Percentiles rank a stretch among this genome's conserved stretches.
phyloP scores from a whole-genome alignment of 2,797 vertebrate species.

The Sebastes elongatus region DNA sequence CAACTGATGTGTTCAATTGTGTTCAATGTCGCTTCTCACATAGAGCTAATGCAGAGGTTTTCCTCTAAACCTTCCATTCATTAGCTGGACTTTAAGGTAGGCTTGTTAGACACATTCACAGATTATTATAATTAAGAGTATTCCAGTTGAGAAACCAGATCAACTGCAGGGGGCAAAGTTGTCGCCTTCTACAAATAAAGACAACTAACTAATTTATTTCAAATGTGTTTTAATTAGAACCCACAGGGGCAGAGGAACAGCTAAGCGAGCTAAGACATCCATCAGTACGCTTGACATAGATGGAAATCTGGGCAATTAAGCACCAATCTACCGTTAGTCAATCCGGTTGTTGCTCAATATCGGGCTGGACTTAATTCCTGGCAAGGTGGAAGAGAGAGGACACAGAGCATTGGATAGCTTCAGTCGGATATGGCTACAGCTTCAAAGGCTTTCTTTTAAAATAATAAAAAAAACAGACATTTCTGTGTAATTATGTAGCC shows the following conservation, averaged over 20 bases:
- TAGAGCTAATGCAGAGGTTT: not conserved
- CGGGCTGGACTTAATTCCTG: not conserved
- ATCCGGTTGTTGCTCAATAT: constrained; percentile 23
- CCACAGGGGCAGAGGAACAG: constrained; percentile 27
- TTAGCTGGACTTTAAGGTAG: not conserved
- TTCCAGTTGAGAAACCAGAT: not conserved
- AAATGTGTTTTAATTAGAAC: constrained; percentile 46
- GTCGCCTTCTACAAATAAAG: not conserved
- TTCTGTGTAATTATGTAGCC: not conserved
- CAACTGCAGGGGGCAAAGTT: constrained; percentile 6
- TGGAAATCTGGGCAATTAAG: constrained; percentile 51
- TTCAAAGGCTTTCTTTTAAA: not conserved
- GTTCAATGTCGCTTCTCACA: not conserved
- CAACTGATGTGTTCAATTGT: not conserved
- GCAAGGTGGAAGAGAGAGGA: not conserved
- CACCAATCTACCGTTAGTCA: constrained; percentile 9
- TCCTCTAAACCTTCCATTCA: not conserved
- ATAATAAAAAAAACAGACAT: not conserved
- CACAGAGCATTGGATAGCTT: not conserved
- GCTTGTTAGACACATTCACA: not conserved
- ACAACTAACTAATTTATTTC: constrained; percentile 12
- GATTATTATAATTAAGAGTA: not conserved
- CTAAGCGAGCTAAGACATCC: constrained; percentile 18
- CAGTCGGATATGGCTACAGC: not conserved
- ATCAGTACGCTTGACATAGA: constrained; percentile 31